phyloP scores from a whole-genome alignment of 2,797 vertebrate genomes.

The Hapalemur alaotrensis region DNA sequence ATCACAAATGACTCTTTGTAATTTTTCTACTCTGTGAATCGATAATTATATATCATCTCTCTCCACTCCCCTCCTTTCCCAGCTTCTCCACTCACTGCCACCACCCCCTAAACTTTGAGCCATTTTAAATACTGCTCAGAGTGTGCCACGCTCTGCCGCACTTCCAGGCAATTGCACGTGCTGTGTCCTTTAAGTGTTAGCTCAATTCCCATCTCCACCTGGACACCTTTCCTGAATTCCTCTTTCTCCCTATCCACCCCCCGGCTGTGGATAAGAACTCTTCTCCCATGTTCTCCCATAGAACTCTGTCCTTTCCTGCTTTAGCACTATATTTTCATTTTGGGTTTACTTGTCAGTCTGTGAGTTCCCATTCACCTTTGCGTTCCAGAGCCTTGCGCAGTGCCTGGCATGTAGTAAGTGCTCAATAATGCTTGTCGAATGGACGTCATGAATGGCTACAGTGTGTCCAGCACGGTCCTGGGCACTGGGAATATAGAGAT shows the following conservation, averaged over 20 bases:
- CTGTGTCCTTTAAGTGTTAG: background rate
- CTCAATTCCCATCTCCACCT: background rate
- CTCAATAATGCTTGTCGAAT: background rate
- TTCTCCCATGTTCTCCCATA: background rate
- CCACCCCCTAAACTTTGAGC: background rate
- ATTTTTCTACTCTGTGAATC: background rate
- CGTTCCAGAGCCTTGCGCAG: background rate
- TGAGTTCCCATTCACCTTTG: background rate
- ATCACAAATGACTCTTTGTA: constrained; percentile 26
- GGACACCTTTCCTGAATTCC: background rate
- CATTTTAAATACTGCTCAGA: background rate
- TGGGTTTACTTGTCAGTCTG: background rate
- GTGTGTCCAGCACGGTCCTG: background rate
- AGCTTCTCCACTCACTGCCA: background rate
- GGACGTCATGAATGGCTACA: background rate
- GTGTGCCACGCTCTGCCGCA: background rate
- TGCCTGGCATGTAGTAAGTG: background rate
- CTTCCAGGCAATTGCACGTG: background rate
- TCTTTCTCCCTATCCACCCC: background rate
- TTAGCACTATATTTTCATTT: background rate
- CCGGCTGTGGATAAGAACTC: background rate
- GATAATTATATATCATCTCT: background rate
- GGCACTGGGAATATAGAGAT: background rate
- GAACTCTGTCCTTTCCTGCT: background rate
- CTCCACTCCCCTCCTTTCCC: background rate